Evolutionary conservation across 1,140 invertebrate genomes (phyloP), one percentile per base, ranked within the genome.

Genomic region (Thaumatotibia leucotreta): DNA sequence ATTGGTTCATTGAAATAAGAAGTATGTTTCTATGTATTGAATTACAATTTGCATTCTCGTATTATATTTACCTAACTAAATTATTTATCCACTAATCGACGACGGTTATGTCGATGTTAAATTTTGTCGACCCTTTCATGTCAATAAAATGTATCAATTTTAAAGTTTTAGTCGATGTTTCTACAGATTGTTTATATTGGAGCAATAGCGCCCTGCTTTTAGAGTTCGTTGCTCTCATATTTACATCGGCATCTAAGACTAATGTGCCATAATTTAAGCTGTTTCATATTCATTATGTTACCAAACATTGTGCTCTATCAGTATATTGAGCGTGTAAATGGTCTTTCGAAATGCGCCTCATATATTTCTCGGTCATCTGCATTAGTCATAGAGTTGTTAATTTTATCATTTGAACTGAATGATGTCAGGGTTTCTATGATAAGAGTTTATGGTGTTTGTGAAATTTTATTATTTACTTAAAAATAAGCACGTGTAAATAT

Each of bases 321-420:
- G 50, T 52, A 11, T 52, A 11, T 39, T 11, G 27, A 11, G 20
- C 17, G 49, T 4, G 49, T 52, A 52, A 27, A 58, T 58, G 52
- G 11, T 27, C 4, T 58, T 58, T 58, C 23, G 52, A 27, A 58
- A 58, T 27, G n/a, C 17, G 27, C 27, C 52, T 10, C 29, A 23
- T 39, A 27, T 58, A 29, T n/a, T 58, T 58, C 24, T 58, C 11
- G 24, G 39, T 39, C 33, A 39, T 39, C 33, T 39, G 33, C n/a
- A n/a, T 58, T 58, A 27, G 27, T 58, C 52, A 58, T n/a, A 27
- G 52, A 39, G 33, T 39, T 39, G 9, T 39, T 39, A 39, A 39
- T 39, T 29, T 58, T 58, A 58, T 58, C 52, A 58, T 31, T 58
- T 58, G 50, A 54, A 54, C 50, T 58, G 17, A 58, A 58, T 58